A percentile compares a stretch with the other conserved stretches of the same genome.
Conservation (phyloP, 1,140 invertebrate genomes). For the Trinorchestia longiramus region DNA sequence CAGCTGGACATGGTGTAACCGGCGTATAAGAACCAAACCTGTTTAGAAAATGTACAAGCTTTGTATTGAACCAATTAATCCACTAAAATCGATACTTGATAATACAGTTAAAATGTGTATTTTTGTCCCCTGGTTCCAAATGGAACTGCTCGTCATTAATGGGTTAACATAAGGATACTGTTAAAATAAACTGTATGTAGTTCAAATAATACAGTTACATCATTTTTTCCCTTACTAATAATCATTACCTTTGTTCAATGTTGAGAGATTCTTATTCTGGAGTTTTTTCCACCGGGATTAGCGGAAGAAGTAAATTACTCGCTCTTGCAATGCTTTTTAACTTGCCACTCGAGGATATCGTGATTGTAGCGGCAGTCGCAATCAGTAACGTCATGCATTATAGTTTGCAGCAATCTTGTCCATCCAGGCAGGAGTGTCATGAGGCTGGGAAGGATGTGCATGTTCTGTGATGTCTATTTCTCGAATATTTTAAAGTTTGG, state of each 20-base stretch:
- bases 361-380: neutral
- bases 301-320: slow-evolving; percentile 11
- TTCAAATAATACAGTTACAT: neutral
- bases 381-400: neutral
- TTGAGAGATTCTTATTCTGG: neutral
- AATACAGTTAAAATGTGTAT: too few species aligned
- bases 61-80: too few species aligned
- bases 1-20: too few species aligned
- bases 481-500: neutral
- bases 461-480: neutral
- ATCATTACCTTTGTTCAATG: neutral
- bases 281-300: neutral
- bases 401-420: neutral
- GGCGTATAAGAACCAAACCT: too few species aligned
- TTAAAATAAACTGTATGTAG: neutral
- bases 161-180: too few species aligned
- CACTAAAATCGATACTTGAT: too few species aligned
- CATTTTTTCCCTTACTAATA: neutral
- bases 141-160: too few species aligned
- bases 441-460: neutral
- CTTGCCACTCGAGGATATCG: neutral
- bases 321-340: slow-evolving; percentile 7
- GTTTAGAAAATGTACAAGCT: too few species aligned
- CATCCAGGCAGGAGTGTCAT: neutral
- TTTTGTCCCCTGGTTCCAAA: too few species aligned